Conservation (phyloP, 2,888 invertebrate genomes). For the Allygus modestus region DNA sequence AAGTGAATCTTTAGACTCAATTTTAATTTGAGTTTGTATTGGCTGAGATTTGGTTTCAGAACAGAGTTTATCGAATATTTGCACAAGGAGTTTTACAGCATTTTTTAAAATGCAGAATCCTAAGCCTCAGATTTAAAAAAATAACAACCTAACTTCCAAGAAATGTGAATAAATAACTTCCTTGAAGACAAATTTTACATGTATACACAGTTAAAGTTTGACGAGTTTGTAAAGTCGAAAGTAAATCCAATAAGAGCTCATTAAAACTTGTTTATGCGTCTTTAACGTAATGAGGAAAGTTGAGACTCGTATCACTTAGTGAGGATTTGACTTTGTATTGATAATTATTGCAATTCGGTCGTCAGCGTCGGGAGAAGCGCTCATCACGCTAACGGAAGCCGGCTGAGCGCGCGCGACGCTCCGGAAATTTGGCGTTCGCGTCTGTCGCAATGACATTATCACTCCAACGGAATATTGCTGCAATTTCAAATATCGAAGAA, state of each 20-base stretch:
- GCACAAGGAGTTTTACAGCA: too few relatives aligned
- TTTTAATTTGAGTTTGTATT: too few relatives aligned
- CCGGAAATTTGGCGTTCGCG: conserved; percentile 54
- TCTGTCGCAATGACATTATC: conserved; percentile 50
- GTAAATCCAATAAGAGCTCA: conserved; percentile 53
- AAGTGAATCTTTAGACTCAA: too few relatives aligned
- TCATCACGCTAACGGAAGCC: conserved; percentile 45
- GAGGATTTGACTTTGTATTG: conserved; percentile 36
- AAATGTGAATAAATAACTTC: background rate
- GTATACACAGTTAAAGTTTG: conserved; percentile 43
- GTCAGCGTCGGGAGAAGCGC: conserved; percentile 2
- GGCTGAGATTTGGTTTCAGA: too few relatives aligned
- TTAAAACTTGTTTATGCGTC: conserved; percentile 51
- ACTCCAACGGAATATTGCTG: conserved; percentile 50
- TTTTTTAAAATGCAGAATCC: too few relatives aligned
- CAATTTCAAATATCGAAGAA: conserved; percentile 30
- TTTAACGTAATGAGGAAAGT: conserved; percentile 50
- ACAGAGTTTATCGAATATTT: too few relatives aligned
- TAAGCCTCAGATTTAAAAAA: too few relatives aligned
- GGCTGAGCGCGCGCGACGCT: conserved; percentile 52
- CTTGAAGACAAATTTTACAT: conserved; percentile 5
- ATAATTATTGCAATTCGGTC: conserved; percentile 28
- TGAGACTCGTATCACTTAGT: conserved; percentile 23
- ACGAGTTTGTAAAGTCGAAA: conserved; percentile 42
- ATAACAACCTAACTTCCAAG: too few relatives aligned